Base-by-base conservation (phyloP, 2,888 invertebrate genomes). In the Hetaerina titia region DNA sequence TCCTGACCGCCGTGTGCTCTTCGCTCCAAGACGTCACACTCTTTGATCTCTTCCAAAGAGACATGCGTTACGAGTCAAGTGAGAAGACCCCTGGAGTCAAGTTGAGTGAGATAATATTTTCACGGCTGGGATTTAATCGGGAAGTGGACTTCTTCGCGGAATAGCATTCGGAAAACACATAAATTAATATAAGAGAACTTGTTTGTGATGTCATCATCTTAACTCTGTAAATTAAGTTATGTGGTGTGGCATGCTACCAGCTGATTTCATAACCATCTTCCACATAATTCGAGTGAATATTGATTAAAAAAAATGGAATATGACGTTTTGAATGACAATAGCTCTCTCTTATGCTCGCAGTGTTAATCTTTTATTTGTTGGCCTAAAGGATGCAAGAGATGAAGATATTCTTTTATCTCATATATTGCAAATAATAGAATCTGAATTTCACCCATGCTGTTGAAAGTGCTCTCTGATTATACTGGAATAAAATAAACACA, bases 31-130 rank as follows among this genome's bases (percentile, higher is more conserved):
- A 19, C 31, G 31, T 31, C 81, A 31, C 81, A 81, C 13, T 81
- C 4, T 45, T 81, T 81, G 22, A 15, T 31, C 31, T 13, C 81
- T 5, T 31, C 5, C 25, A 31, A 31, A 31, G 22, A 81, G 31
- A 13, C 81, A 81, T 81, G 15, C 81, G 81, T 81, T 81, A 81
- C 81, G 22, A 81, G 81, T 81, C 81, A 81, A 81, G 81, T 81
- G 81, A 81, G 81, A 81, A 81, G 81, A 81, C 81, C 81, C 31
- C 81, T 81, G 81, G 81, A 81, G 31, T 31, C n/a, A 13, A 81
- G 81, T 31, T 22, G 81, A 5, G 81, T 81, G 81, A 25, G 31
- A 81, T 81, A 81, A 81, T 81, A 81, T 81, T 81, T 81, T 25
- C 81, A 15, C 25, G 81, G 13, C 81, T 81, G 81, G 8, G 81